These are phyloP conservation scores for Sula dactylatra DNA, from an alignment of 2,113 vertebrate genomes.

Conservation along the genomic window DNA sequence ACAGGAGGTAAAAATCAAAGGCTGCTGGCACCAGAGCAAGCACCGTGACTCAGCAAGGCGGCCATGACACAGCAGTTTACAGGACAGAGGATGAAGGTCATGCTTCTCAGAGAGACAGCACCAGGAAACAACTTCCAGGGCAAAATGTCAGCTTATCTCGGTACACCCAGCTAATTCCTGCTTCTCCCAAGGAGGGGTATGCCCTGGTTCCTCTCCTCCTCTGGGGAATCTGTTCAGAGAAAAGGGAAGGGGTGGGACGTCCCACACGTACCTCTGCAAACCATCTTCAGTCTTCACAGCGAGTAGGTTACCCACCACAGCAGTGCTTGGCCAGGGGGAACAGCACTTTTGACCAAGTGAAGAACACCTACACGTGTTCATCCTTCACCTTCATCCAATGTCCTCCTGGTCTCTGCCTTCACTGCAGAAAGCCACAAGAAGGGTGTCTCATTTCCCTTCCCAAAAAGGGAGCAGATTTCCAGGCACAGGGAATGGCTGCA, in stretches of 20 bases:
- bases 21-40: not conserved
- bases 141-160: rapidly evolving
- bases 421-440: not conserved
- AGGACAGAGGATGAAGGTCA: not conserved
- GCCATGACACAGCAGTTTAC: not conserved
- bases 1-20: not conserved
- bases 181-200: rapidly evolving
- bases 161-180: not conserved
- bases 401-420: not conserved
- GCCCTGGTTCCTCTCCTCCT: not conserved
- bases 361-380: no score
- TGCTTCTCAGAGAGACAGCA: not conserved
- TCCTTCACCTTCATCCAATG: not conserved
- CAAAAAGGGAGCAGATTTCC: not conserved
- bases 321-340: not conserved
- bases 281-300: not conserved
- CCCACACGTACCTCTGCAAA: not conserved
- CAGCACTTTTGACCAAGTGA: rapidly evolving
- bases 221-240: not conserved
- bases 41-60: not conserved
- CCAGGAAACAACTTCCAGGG: not conserved
- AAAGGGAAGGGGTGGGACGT: not conserved
- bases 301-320: not conserved
- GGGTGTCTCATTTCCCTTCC: not conserved
- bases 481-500: not conserved